Base-by-base conservation (phyloP, 2,888 invertebrate genomes). In the Synanthedon andrenaeformis region DNA sequence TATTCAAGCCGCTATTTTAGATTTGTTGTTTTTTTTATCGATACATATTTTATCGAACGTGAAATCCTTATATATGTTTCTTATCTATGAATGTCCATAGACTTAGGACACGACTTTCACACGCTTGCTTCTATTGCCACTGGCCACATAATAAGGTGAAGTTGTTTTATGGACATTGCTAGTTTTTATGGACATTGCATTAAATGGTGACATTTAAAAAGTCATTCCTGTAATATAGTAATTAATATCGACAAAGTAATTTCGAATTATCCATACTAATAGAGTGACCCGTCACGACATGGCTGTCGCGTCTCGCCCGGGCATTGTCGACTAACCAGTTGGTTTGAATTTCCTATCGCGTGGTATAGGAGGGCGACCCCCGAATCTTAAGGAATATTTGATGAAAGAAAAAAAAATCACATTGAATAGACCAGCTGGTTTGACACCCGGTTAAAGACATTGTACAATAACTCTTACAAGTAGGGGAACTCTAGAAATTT, bases 401-500 rank as follows among this genome's bases (percentile, higher is more conserved):
- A 35, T 35, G 35, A 35, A 35, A 35, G 10, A 35, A 35, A 35
- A 35, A 35, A 62, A 62, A 74, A 72, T 70, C 66, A 58, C 59
- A 62, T 71, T 85, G 68, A 82, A 85, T 80, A 79, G 80, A 76
- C 79, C 86, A 85, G 84, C 83, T 86, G 85, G 82, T 81, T 76
- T 70, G 68, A 70, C 70, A 67, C 65, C 65, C 70, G 71, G 64
- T 73, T 69, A 69, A 78, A 76, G 80, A 76, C 75, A 78, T 75
- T 79, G 78, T 79, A 74, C 72, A 35, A 35, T 35, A 35, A 76
- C 67, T 74, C 63, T 79, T 70, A 70, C 68, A 72, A 76, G 53
- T 54, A 57, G 76, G 76, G 79, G 74, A 66, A 65, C 70, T 65
- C 63, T 74, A 79, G 76, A 67, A 64, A 76, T 77, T 69, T 75